These are phyloP conservation scores for Anthoscopus minutus DNA, from an alignment of 2,113 vertebrate species.

Conservation along the genomic window DNA sequence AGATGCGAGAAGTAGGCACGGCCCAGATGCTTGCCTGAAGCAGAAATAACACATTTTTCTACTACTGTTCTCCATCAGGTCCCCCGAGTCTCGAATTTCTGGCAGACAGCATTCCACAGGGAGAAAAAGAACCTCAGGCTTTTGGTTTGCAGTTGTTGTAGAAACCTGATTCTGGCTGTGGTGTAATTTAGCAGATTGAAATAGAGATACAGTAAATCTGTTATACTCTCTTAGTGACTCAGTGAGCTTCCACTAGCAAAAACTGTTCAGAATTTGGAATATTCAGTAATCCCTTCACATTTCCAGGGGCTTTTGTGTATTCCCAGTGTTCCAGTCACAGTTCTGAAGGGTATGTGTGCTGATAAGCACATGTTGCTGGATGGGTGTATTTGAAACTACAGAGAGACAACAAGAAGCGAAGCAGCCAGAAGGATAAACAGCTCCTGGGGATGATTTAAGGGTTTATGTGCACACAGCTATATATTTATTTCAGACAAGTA, in stretches of 20 bases:
- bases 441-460: neutral
- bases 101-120: neutral
- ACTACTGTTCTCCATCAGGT: neutral
- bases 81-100: neutral
- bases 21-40: slow-evolving; percentile 37
- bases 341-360: neutral
- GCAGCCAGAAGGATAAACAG: neutral
- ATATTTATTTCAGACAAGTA: rapidly evolving
- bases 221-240: neutral
- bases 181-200: neutral
- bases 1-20: neutral
- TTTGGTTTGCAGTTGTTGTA: neutral
- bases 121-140: neutral
- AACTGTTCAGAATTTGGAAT: neutral
- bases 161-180: neutral
- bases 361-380: rapidly evolving
- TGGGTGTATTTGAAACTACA: neutral
- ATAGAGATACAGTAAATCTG: neutral
- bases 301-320: neutral
- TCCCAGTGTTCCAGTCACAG: neutral
- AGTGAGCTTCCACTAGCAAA: neutral
- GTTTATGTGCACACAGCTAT: rapidly evolving
- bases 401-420: neutral
- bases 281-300: neutral
- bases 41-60: slow-evolving; percentile 18